Evolutionary conservation across 2,888 invertebrate species (phyloP), one percentile per base, ranked within the genome.

Genomic region (Pheosia tremula): DNA sequence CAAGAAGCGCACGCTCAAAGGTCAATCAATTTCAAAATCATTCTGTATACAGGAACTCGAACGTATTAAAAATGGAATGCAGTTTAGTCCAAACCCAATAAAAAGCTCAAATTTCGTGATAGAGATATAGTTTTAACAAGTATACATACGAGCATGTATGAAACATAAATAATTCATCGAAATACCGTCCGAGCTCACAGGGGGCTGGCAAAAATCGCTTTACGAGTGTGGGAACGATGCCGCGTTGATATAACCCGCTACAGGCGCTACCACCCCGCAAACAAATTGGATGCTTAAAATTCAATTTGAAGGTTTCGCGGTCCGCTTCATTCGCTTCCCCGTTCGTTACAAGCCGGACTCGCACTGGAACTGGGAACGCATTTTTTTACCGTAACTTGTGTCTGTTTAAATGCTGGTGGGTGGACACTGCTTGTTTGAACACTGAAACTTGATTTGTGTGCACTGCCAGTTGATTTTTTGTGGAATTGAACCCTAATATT

Each of bases 201-300:
- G 81, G 67, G 78, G 77, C 79, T 82, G 82, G 83, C 79, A 88
- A 89, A 91, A 91, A 91, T 88, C 85, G 87, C 75, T 90, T 89
- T 87, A 89, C 83, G 85, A 84, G 85, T 86, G 87, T 85, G 86
- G 85, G 81, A 86, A 85, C 74, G 80, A 77, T 77, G 70, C 75
- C 76, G 71, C 79, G 81, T 82, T 83, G 80, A 83, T 84, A 85
- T 82, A 82, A 81, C 81, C 81, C 73, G 66, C 66, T 69, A 72
- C 76, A 72, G 80, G 77, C 86, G 81, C 86, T 82, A 82, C 85
- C 82, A 83, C 85, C 80, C 86, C 82, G 84, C 88, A 90, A 93
- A 92, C 93, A 92, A 92, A 93, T 93, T 93, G 93, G 90, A 93
- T 90, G 91, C 93, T 92, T 93, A 92, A 93, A 93, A 93, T 93